Evolutionary conservation across 2,113 vertebrate species (phyloP).

Genomic region (Alligator mississippiensis): DNA sequence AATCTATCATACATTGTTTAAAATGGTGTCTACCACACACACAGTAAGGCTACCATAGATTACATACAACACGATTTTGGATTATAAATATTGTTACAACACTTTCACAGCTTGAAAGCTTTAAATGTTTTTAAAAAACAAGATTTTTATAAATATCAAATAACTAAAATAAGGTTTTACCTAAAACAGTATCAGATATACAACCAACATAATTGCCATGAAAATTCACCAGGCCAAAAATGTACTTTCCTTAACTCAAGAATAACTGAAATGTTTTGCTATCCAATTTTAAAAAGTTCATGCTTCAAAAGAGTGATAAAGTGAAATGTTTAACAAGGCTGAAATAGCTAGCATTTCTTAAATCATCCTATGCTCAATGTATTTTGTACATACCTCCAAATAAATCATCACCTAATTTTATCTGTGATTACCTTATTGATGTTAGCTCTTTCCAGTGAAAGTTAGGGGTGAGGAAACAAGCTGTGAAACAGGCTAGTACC

Average conservation of each 20-base stretch:
- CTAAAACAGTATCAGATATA: not conserved
- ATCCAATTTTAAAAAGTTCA: not conserved
- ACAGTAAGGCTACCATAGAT: not conserved
- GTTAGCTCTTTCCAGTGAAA: not conserved
- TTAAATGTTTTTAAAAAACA: not conserved
- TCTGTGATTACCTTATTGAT: conserved; percentile 13
- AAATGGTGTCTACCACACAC: not conserved
- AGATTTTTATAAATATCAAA: not conserved
- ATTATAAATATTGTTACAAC: fast-evolving
- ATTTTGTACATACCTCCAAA: not conserved
- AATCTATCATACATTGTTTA: not conserved
- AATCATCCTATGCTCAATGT: not conserved
- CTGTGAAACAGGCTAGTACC: not conserved
- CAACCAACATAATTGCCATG: not conserved
- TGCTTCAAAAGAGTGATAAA: not conserved
- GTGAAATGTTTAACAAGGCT: not conserved
- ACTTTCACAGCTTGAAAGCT: not conserved
- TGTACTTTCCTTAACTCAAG: not conserved
- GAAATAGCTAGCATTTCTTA: not conserved
- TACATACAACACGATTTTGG: not conserved
- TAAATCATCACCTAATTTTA: conserved; percentile 3
- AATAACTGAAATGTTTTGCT: not conserved
- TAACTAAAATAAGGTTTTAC: not conserved
- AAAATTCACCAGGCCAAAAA: not conserved
- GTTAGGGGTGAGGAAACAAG: not conserved